Base-by-base conservation (phyloP, 2,888 invertebrate genomes). In the Sinotaia quadrata region DNA sequence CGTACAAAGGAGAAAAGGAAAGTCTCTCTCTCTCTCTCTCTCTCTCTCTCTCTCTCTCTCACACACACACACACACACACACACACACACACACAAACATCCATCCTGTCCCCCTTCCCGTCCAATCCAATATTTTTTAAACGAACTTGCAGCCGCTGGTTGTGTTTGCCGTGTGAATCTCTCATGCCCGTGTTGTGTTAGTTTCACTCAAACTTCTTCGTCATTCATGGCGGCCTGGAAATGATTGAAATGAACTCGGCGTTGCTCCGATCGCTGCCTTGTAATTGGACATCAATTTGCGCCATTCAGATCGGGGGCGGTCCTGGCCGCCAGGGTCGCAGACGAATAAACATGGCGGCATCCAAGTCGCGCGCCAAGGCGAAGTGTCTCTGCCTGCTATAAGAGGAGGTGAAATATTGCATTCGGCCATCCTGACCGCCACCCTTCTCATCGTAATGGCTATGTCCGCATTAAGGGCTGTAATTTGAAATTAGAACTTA, bases 201-300 rank as follows among this genome's bases (percentile, higher is more conserved):
- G 61, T 36, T 51, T 12, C 34, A 27, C 27, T 15, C n/a, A 21
- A 2, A 4, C 51, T n/a, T 10, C 5, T 18, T 29, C 24, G 27
- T 15, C 36, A 5, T 12, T 29, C 27, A 51, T 24, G 52, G 36
- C 29, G 29, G 58, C 24, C 33, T 21, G 63, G 52, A 36, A 41
- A 41, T 37, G 27, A 41, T 54, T 63, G 63, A 54, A 63, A 63
- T 63, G 63, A 63, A 54, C 41, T 27, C 37, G 54, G n/a, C 63
- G 51, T 37, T 21, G 54, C 27, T 41, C 31, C 36, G 51, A 52
- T n/a, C 15, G 65, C 21, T 34, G 65, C 18, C 31, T 21, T 65
- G 65, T 65, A 65, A 65, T 65, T 65, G 65, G 65, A 33, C 65
- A 52, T 52, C 65, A 65, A 65, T 65, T 65, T 54, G 56, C 41